Base-by-base conservation (phyloP, 2,113 vertebrate species). In the Pseudonaja textilis region DNA sequence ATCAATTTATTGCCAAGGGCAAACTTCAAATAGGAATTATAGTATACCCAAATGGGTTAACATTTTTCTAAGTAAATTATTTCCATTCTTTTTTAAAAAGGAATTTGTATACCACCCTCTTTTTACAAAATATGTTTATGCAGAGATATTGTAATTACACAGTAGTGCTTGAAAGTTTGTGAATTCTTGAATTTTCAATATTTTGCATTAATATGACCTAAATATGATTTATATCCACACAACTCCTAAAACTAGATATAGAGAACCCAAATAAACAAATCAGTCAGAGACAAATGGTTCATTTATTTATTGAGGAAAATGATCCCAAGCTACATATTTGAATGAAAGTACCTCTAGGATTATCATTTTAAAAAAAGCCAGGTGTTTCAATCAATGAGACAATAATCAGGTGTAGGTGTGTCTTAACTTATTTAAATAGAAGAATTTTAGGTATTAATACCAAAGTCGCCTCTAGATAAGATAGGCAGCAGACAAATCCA, bases 1-100 rank as follows among this genome's bases (percentile, higher is more conserved):
- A 92, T 92, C 85, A 92, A 54, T 89, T 95, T 90, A 42, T 90
- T 93, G 47, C 92, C 93, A n/a, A 59, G 87, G 57, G 74, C 42
- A 8, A 90, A 94, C 94, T 93, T 34, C 52, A 93, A 87, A 50
- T 91, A 92, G 34, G 64, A 54, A 56, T 64, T 5, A 85, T 85
- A 85, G 50, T 90, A 50, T 0, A 5, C 90, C 45, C 91, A 96
- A n/a, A 12, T 20, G 93, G 95, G 52, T 18, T 94, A 92, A 18
- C 25, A 1, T 25, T 89, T 74, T 50, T 45, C 54, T 47, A 3
- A 45, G 64, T 29, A 88, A 64, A 25, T 88, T 34, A 87, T 1
- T 91, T 87, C 20, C 55, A 45, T 57, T 92, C 14, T 57, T 57
- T 55, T 85, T 89, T 10, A 74, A 47, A 56, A 90, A 23, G 22